These are phyloP conservation scores for Corapipo altera DNA, from an alignment of 2,113 vertebrate species.

Conservation along the genomic window DNA sequence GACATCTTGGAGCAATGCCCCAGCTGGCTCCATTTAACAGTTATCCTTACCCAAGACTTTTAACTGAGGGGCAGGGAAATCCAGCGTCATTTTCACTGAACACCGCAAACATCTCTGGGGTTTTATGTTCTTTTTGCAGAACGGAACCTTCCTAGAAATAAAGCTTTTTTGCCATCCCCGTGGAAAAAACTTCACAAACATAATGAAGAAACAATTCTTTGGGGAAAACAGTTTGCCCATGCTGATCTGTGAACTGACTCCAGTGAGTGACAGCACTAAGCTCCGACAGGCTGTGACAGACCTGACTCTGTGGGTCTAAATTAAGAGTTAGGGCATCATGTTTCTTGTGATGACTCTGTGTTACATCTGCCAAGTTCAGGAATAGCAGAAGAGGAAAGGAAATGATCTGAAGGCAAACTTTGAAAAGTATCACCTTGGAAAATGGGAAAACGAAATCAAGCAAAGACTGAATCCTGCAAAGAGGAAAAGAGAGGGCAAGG, in stretches of 20 bases:
- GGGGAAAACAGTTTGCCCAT: background rate
- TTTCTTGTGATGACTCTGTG: background rate
- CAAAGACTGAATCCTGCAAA: background rate
- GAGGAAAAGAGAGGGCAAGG: background rate
- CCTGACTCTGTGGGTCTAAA: background rate
- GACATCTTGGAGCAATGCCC: background rate
- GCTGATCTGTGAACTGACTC: background rate
- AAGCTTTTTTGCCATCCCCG: background rate
- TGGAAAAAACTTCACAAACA: background rate
- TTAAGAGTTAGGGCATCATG: background rate
- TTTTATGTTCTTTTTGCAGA: background rate
- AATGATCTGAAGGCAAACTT: background rate
- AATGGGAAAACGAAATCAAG: background rate
- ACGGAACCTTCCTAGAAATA: background rate
- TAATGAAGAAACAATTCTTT: background rate
- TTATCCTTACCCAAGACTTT: background rate
- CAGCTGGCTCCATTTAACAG: background rate
- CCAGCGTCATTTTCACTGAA: background rate
- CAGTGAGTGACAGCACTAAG: background rate
- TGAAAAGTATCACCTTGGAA: background rate
- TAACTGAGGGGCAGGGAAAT: background rate
- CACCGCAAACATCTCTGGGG: background rate
- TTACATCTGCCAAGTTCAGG: slow-evolving; percentile 3
- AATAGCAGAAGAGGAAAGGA: background rate
- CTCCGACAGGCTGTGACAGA: background rate